Conservation (phyloP, 2,888 invertebrate species). For the Poecilobothrus nobilitatus region DNA sequence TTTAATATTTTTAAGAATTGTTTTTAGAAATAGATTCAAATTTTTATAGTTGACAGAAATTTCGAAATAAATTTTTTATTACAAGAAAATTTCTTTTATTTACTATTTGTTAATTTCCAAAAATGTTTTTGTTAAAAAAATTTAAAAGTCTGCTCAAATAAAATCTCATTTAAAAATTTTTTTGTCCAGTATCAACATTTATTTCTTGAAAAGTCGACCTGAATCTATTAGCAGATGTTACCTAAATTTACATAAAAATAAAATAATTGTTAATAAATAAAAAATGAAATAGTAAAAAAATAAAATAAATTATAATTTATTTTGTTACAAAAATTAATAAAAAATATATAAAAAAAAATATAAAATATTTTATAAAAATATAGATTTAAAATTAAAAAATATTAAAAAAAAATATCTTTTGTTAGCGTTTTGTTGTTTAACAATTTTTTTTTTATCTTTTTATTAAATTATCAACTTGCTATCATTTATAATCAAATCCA, state of each 20-base stretch:
- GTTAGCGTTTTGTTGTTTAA: background rate
- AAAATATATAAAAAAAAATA: background rate
- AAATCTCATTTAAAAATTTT: too few species aligned
- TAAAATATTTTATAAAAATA: background rate
- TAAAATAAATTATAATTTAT: background rate
- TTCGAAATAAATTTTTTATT: background rate
- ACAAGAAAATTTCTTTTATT: too few species aligned
- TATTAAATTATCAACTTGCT: background rate
- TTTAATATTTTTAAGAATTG: too few species aligned
- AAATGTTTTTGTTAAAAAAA: too few species aligned
- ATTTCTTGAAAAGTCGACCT: too few species aligned
- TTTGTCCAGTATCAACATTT: too few species aligned
- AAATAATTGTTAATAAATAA: background rate
- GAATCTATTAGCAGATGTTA: too few species aligned
- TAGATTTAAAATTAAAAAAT: conserved; percentile 1
- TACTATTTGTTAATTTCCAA: too few species aligned
- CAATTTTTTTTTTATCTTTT: background rate
- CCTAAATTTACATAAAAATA: too few species aligned
- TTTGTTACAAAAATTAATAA: background rate
- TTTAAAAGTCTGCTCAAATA: too few species aligned
- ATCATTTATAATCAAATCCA: background rate
- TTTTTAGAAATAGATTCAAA: too few species aligned
- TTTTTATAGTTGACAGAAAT: background rate
- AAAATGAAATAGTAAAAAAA: background rate
- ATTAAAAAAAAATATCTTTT: background rate